phyloP scores from a whole-genome alignment of 2,797 vertebrate genomes.

The Thaleichthys pacificus region DNA sequence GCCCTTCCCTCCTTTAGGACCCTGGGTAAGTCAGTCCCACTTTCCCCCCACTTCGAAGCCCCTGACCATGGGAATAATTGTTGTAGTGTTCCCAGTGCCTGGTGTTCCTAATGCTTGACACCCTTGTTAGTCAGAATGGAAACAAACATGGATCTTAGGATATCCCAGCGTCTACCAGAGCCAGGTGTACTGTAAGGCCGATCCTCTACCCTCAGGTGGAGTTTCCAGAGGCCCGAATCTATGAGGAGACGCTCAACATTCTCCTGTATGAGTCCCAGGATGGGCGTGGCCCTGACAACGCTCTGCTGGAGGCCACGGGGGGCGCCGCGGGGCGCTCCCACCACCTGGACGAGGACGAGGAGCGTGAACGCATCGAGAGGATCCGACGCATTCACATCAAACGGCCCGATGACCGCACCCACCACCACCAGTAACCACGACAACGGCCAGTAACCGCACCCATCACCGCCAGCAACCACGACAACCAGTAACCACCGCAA shows the following conservation, averaged over 20 bases:
- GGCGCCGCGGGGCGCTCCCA: slow-evolving; percentile 92
- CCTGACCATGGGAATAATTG: too few relatives aligned
- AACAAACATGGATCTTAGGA: too few relatives aligned
- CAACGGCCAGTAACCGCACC: too few relatives aligned
- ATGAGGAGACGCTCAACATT: slow-evolving; percentile 98
- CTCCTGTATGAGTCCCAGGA: slow-evolving; percentile 96
- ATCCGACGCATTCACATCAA: slow-evolving; percentile 96
- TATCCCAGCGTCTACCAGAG: too few relatives aligned
- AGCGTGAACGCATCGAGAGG: slow-evolving; percentile 83
- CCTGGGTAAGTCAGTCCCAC: too few relatives aligned
- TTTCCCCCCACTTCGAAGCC: too few relatives aligned
- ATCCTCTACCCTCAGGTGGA: slow-evolving; percentile 81
- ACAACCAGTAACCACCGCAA: too few relatives aligned
- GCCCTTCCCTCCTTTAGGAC: too few relatives aligned
- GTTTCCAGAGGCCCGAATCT: slow-evolving; percentile 96
- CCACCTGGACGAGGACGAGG: slow-evolving; percentile 93
- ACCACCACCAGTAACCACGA: slow-evolving; percentile 91
- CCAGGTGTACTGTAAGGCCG: background rate
- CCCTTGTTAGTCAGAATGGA: too few relatives aligned
- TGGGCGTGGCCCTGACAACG: slow-evolving; percentile 94
- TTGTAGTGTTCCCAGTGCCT: background rate
- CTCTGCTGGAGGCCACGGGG: slow-evolving; percentile 93
- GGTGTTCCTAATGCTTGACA: background rate
- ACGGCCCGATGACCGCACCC: slow-evolving; percentile 91
- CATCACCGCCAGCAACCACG: too few relatives aligned